Conservation (phyloP, 2,797 vertebrate genomes). For the Odontamblyopus lacepedii region DNA sequence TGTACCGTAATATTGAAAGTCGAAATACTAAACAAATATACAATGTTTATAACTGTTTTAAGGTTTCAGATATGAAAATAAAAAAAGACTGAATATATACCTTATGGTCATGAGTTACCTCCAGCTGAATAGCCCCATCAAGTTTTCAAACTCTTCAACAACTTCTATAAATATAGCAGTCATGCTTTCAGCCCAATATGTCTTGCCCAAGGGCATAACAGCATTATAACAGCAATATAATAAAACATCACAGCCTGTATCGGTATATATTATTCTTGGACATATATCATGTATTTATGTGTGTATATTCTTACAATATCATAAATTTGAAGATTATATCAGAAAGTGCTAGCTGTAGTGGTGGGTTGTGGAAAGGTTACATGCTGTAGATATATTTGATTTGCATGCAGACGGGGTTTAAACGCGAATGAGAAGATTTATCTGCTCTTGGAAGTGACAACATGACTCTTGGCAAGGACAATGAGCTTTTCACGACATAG, state of each 20-base stretch:
- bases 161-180: neutral
- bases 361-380: conserved; percentile 5
- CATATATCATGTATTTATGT: neutral
- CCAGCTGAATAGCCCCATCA: too few species aligned
- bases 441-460: conserved; percentile 27
- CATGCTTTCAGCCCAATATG: neutral
- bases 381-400: conserved; percentile 11
- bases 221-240: neutral
- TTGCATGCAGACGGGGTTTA: conserved; percentile 24
- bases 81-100: too few species aligned
- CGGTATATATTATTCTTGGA: neutral
- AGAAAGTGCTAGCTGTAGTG: neutral
- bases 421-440: conserved; percentile 24
- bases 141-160: too few species aligned
- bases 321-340: conserved; percentile 1
- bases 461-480: conserved; percentile 22
- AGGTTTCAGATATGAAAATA: neutral
- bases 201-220: neutral
- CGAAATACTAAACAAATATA: neutral
- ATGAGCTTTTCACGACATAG: conserved; percentile 30
- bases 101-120: too few species aligned
- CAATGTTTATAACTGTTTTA: too few species aligned
- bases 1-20: neutral
- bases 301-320: neutral
- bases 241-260: neutral